phyloP scores from a whole-genome alignment of 2,888 invertebrate species.

The Rhodophaea formosa region DNA sequence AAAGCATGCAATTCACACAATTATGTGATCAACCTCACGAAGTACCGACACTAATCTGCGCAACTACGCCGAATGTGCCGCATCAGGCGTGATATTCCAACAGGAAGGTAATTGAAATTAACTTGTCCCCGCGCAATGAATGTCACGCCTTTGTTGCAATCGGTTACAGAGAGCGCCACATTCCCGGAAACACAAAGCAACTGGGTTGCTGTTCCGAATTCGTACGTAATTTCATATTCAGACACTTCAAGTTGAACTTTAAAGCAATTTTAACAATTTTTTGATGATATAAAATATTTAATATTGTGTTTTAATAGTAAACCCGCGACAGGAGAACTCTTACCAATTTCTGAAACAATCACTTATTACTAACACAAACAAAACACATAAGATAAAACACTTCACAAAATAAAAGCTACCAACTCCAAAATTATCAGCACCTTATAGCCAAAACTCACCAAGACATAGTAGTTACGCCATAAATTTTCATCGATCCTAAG shows the following conservation, averaged over 20 bases:
- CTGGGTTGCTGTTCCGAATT: not conserved
- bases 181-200: not conserved
- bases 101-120: constrained; percentile 1
- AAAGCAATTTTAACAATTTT: not conserved
- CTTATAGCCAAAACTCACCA: too few species aligned
- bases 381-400: too few species aligned
- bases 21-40: too few species aligned
- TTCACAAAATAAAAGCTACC: too few species aligned
- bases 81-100: not conserved
- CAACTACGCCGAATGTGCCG: not conserved
- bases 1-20: too few species aligned
- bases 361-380: too few species aligned
- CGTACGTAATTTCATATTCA: not conserved
- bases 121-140: not conserved
- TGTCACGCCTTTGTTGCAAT: constrained; percentile 2
- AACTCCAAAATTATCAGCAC: too few species aligned
- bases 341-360: too few species aligned
- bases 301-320: too few species aligned
- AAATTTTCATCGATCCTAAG: too few species aligned
- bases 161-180: not conserved
- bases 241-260: not conserved
- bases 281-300: not conserved
- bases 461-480: too few species aligned
- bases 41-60: not conserved
- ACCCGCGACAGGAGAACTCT: too few species aligned